Conservation (phyloP, 2,888 invertebrate species). For the Pollenia angustigena region DNA sequence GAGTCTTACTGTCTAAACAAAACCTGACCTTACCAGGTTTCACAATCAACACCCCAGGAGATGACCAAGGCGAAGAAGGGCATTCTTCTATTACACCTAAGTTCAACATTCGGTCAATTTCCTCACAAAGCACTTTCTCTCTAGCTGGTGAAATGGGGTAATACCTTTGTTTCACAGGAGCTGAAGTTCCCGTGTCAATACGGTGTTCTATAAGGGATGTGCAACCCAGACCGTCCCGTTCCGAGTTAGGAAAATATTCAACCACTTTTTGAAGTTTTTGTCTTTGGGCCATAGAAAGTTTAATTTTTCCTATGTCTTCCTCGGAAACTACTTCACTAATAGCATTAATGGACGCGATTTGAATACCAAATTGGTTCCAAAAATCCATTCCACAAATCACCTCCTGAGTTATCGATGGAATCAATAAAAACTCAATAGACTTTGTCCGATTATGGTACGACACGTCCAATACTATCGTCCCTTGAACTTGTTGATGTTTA, state of each 20-base stretch:
- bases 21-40: too few relatives aligned
- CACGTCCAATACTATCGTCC: not conserved
- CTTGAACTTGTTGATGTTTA: not conserved
- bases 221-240: slow-evolving; percentile 10
- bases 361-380: too few relatives aligned
- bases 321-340: not conserved
- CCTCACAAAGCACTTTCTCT: too few relatives aligned
- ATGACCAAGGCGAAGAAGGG: too few relatives aligned
- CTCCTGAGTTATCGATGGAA: slow-evolving; percentile 15
- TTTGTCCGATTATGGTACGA: not conserved
- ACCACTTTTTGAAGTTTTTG: not conserved
- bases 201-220: slow-evolving; percentile 28
- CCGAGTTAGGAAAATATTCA: not conserved
- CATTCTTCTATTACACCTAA: too few relatives aligned
- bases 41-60: too few relatives aligned
- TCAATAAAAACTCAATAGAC: not conserved
- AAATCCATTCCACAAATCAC: slow-evolving; percentile 1
- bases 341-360: not conserved
- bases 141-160: too few relatives aligned
- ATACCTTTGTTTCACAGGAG: too few relatives aligned
- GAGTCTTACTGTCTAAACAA: too few relatives aligned
- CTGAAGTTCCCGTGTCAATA: too few relatives aligned
- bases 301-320: not conserved
- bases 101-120: too few relatives aligned
- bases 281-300: not conserved